Percentiles rank a stretch among this genome's conserved stretches.
Evolutionary conservation across 2,888 invertebrate species (phyloP).

Genomic region (Drosophila imparisetae): DNA sequence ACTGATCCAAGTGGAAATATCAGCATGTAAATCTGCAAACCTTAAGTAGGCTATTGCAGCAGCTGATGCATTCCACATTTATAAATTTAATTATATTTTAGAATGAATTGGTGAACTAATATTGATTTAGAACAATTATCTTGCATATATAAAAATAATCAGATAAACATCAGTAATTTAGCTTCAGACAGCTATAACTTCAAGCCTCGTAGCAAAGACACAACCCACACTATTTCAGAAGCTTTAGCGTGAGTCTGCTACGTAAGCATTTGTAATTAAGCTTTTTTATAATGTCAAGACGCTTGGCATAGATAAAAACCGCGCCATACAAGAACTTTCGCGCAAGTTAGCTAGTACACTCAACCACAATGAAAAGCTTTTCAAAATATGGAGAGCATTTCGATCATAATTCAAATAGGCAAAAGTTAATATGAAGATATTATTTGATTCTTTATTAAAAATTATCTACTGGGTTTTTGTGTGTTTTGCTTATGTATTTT

Average conservation of each 20-base stretch:
- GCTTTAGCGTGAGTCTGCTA: background rate
- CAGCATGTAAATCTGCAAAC: background rate
- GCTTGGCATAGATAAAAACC: background rate
- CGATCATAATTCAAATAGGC: background rate
- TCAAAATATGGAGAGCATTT: background rate
- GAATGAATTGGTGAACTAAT: background rate
- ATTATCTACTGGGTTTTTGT: slow-evolving; percentile 49
- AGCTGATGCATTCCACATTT: background rate
- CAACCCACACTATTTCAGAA: background rate
- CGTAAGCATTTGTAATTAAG: background rate
- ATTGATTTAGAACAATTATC: background rate
- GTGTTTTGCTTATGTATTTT: slow-evolving; percentile 25
- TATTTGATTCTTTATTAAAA: slow-evolving; percentile 65
- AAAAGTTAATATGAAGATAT: slow-evolving; percentile 10
- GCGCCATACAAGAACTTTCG: background rate
- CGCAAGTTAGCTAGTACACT: background rate
- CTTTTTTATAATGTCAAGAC: background rate
- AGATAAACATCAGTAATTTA: background rate
- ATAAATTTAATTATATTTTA: background rate
- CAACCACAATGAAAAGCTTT: background rate
- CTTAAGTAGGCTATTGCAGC: background rate
- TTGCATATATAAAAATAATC: background rate
- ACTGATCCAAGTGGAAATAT: background rate
- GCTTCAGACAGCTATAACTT: background rate
- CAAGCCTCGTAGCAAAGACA: slow-evolving; percentile 5